Conservation (phyloP, 2,797 vertebrate species). For the Gallirallus australis region DNA sequence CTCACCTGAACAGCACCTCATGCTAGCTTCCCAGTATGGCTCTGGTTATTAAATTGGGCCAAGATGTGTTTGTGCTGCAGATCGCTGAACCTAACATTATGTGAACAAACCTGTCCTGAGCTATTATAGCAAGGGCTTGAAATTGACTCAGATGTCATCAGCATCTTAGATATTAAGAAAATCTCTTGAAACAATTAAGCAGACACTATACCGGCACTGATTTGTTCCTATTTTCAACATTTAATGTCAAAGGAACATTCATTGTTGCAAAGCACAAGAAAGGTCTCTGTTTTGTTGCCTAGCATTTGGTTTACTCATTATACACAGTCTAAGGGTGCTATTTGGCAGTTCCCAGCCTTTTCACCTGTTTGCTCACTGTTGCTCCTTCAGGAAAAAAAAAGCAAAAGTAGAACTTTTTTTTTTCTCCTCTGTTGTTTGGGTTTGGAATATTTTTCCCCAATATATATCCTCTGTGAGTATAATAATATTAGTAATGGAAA, state of each 20-base stretch:
- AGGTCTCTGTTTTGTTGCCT: background rate
- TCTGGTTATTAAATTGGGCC: background rate
- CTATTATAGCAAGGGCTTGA: background rate
- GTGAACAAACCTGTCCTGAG: background rate
- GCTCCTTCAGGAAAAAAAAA: background rate
- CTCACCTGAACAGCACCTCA: background rate
- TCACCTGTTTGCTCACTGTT: background rate
- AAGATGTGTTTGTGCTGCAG: background rate
- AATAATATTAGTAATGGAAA: background rate
- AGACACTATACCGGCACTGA: background rate
- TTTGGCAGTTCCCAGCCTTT: background rate
- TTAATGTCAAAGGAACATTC: background rate
- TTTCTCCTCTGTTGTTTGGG: background rate
- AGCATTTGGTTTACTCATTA: background rate
- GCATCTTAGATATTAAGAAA: background rate
- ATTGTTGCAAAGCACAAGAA: background rate
- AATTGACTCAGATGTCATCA: background rate
- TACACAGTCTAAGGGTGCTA: background rate
- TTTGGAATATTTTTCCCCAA: background rate
- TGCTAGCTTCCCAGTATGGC: background rate
- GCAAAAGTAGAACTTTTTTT: background rate
- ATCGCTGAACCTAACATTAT: background rate
- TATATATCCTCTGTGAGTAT: background rate
- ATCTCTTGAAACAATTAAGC: background rate
- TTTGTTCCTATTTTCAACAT: background rate